Conservation (phyloP, 2,888 invertebrate species). For the Anoncus sp. region DNA sequence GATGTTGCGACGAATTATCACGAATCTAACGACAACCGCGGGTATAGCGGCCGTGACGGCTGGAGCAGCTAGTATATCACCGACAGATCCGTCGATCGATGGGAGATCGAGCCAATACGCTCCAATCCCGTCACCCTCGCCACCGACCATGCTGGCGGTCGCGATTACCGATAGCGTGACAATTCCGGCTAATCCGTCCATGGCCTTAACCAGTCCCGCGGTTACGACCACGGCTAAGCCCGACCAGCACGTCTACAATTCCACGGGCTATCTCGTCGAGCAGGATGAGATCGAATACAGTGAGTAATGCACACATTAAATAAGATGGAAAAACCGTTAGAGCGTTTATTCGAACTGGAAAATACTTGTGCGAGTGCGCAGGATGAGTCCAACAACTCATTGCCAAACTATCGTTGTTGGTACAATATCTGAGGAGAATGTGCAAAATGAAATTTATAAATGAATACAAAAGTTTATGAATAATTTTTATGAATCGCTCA, state of each 20-base stretch:
- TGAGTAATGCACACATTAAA: constrained; percentile 71
- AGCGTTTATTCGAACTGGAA: not conserved
- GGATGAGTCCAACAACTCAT: too few relatives aligned
- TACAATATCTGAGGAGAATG: too few relatives aligned
- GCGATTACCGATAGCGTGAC: constrained; percentile 77
- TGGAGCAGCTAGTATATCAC: constrained; percentile 57
- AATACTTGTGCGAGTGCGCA: too few relatives aligned
- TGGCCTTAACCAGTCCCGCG: constrained; percentile 73
- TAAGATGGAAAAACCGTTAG: not conserved
- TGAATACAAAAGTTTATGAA: too few relatives aligned
- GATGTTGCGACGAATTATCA: constrained; percentile 69
- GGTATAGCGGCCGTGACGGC: constrained; percentile 56
- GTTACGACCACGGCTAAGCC: constrained; percentile 77
- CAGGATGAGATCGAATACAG: constrained; percentile 81
- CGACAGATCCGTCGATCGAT: constrained; percentile 62
- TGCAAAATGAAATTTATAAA: too few relatives aligned
- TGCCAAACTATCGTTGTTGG: too few relatives aligned
- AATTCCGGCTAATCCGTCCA: constrained; percentile 79
- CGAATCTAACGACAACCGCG: constrained; percentile 65
- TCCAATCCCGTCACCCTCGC: constrained; percentile 70
- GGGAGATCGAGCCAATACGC: constrained; percentile 62
- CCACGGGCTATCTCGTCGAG: constrained; percentile 77
- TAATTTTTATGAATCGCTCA: too few relatives aligned
- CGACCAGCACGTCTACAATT: constrained; percentile 78
- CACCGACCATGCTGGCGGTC: constrained; percentile 73